Evolutionary conservation across 2,113 vertebrate genomes (phyloP).

Genomic region (Fregata magnificens): DNA sequence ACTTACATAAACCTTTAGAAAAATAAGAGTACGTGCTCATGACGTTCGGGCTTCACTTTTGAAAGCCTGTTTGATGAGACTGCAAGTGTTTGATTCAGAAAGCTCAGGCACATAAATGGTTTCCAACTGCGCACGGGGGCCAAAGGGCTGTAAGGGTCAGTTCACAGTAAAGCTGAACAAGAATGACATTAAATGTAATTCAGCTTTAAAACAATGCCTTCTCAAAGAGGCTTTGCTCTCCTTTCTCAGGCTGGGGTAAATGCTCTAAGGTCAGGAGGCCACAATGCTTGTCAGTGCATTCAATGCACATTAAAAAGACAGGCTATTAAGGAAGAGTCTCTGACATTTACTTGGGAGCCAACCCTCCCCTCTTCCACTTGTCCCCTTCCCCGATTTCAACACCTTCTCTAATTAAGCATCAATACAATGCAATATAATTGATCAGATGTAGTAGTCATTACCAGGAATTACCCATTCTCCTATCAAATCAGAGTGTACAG

Average conservation of each 20-base stretch:
- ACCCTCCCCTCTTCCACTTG: conserved; percentile 3
- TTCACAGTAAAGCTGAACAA: conserved; percentile 56
- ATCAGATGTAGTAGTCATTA: conserved; percentile 79
- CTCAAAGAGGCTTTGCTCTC: not conserved
- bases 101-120: conserved; percentile 10
- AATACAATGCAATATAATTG: conserved; percentile 74
- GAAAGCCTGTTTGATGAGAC: not conserved
- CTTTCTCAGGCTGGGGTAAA: conserved; percentile 51
- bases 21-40: not conserved
- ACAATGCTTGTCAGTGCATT: conserved; percentile 53
- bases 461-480: conserved; percentile 72
- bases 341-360: conserved; percentile 67
- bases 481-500: conserved; percentile 60
- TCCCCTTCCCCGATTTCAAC: conserved; percentile 64
- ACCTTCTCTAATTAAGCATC: conserved; percentile 75
- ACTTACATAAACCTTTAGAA: not conserved
- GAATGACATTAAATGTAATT: conserved; percentile 61
- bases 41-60: not conserved
- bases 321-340: conserved; percentile 60
- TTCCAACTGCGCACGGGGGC: not conserved
- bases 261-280: conserved; percentile 63
- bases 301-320: conserved; percentile 61
- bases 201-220: conserved; percentile 37
- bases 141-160: conserved; percentile 66
- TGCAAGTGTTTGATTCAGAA: not conserved